Conservation (phyloP, 1,140 invertebrate species). For the Octopus bimaculoides region DNA sequence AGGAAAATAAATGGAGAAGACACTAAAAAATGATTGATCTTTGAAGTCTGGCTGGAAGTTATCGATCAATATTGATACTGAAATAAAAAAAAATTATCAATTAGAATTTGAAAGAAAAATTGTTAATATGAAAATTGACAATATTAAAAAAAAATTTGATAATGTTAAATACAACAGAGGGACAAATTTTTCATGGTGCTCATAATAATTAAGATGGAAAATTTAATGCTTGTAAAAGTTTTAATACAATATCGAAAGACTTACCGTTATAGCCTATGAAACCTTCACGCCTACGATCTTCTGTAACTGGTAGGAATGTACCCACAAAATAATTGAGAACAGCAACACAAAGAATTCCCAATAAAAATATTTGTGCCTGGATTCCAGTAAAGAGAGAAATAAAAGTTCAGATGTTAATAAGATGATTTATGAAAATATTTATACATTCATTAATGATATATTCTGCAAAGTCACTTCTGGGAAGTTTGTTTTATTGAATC, state of each 20-base stretch:
- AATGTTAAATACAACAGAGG: background rate
- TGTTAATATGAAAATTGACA: background rate
- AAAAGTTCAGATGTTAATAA: background rate
- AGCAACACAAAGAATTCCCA: conserved; percentile 83
- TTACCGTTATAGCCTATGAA: conserved; percentile 84
- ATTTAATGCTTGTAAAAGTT: background rate
- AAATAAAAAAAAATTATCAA: background rate
- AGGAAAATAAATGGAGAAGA: conserved; percentile 95
- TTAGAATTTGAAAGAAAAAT: too few species aligned
- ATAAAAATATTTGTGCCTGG: conserved; percentile 83
- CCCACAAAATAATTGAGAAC: conserved; percentile 75
- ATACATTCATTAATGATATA: background rate
- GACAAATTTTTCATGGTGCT: background rate
- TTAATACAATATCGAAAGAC: background rate
- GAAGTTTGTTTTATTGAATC: background rate
- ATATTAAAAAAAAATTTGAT: background rate
- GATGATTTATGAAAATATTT: background rate
- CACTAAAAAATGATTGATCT: conserved; percentile 70
- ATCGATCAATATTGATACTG: conserved; percentile 57
- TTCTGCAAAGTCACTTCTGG: background rate
- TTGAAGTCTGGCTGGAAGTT: conserved; percentile 80
- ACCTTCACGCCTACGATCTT: conserved; percentile 72
- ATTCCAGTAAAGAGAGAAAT: background rate
- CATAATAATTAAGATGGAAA: background rate
- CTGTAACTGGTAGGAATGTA: conserved; percentile 75